Evolutionary conservation across 2,797 vertebrate species (phyloP).

Genomic region (Macroramphosus scolopax): DNA sequence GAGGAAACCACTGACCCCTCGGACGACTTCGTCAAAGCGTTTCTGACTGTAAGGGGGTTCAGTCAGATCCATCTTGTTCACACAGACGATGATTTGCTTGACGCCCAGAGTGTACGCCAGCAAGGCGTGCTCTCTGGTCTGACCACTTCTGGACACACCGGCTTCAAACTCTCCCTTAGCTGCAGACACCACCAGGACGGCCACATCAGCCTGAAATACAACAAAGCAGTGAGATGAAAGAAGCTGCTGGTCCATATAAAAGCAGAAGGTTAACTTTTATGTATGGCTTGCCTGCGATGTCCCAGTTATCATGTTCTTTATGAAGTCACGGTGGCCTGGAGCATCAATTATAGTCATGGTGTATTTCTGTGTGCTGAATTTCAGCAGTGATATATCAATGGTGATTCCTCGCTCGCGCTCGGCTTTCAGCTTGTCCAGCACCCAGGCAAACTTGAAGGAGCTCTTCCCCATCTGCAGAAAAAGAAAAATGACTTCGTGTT

Average conservation of each 20-base stretch:
- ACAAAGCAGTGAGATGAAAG: not conserved
- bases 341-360: slow-evolving; percentile 83
- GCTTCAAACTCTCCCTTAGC: slow-evolving; percentile 84
- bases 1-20: slow-evolving; percentile 74
- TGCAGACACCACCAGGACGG: slow-evolving; percentile 81
- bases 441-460: slow-evolving; percentile 85
- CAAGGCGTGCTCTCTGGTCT: slow-evolving; percentile 83
- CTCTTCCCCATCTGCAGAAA: slow-evolving; percentile 76
- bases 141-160: slow-evolving; percentile 80
- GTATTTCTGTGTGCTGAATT: slow-evolving; percentile 82
- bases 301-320: slow-evolving; percentile 87
- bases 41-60: slow-evolving; percentile 81
- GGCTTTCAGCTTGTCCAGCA: slow-evolving; percentile 82
- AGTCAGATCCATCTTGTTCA: slow-evolving; percentile 84
- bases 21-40: slow-evolving; percentile 78
- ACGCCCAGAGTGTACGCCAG: slow-evolving; percentile 84
- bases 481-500: no score
- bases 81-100: slow-evolving; percentile 82
- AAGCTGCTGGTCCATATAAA: rapidly evolving
- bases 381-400: slow-evolving; percentile 81
- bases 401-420: slow-evolving; percentile 83
- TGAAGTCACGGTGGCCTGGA: slow-evolving; percentile 83
- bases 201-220: slow-evolving; percentile 78
- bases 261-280: rapidly evolving
- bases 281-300: slow-evolving; percentile 74